phyloP scores from a whole-genome alignment of 2,113 vertebrate genomes.

The Oncorhynchus keta region DNA sequence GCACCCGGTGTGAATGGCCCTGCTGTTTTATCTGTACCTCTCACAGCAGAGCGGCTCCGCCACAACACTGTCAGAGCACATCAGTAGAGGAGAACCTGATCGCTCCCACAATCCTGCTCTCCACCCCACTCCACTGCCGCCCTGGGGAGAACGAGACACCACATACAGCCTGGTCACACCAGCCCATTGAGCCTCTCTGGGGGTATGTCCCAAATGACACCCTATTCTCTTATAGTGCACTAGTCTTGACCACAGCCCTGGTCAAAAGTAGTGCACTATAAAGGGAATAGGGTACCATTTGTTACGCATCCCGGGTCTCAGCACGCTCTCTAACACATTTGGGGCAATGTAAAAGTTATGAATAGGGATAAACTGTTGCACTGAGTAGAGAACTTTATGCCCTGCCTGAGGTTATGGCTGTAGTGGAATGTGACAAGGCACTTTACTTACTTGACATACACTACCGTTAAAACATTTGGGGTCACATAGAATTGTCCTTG shows the following conservation, averaged over 20 bases:
- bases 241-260: no score
- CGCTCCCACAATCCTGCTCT: constrained; percentile 47
- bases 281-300: no score
- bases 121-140: constrained; percentile 20
- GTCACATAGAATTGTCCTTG: no score
- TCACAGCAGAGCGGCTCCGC: constrained; percentile 61
- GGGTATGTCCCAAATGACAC: no score
- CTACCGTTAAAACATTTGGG: no score
- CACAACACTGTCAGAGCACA: constrained; percentile 72
- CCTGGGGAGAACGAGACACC: constrained; percentile 36
- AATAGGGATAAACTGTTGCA: constrained; percentile 39
- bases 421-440: not conserved
- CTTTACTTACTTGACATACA: no score
- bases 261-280: no score
- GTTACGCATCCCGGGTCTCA: constrained; percentile 5
- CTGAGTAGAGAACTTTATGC: constrained; percentile 35
- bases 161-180: constrained; percentile 36
- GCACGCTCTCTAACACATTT: constrained; percentile 34
- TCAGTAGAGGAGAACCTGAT: constrained; percentile 58
- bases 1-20: constrained; percentile 53
- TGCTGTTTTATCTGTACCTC: constrained; percentile 52
- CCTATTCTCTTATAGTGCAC: no score
- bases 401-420: constrained; percentile 10
- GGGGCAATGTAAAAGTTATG: constrained; percentile 44
- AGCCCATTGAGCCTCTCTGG: constrained; percentile 27